Base-by-base conservation (phyloP, 2,888 invertebrate species). In the Eudemis profundana region DNA sequence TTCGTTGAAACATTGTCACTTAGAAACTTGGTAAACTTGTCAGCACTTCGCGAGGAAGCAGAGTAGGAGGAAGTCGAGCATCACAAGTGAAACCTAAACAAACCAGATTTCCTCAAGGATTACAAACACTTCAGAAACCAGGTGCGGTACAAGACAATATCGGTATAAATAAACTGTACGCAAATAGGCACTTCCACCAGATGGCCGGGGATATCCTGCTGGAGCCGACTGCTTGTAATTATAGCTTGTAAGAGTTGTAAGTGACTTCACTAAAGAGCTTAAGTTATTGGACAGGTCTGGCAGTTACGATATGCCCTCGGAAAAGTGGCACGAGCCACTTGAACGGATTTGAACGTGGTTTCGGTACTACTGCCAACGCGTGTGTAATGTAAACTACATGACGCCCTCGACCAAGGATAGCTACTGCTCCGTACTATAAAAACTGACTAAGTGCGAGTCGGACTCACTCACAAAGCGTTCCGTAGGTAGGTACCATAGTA, bases 171-270 rank as follows among this genome's bases (percentile, higher is more conserved):
- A 66, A 56, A 51, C 51, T 38, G 38, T 61, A 78, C 78, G 75
- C 77, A 82, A 82, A 83, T 82, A 85, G 82, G 75, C 74, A 77
- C 79, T 79, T 79, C 79, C 79, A 76, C 86, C 90, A 90, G 88
- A 91, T 91, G 90, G 87, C 87, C 80, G 82, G 83, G 89, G 89
- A 90, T 89, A 90, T 91, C 90, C 90, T 89, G 90, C 81, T 77
- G 77, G 83, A 82, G 79, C 89, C 87, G 86, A 87, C 88, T 86
- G 88, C 86, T 81, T 74, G 70, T 86, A 85, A 89, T 89, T 87
- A 86, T 84, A 85, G 85, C 72, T 74, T 71, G 78, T 79, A 82
- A 27, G 29, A n/a, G n/a, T n/a, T n/a, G n/a, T n/a, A n/a, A n/a
- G n/a, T n/a, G n/a, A n/a, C n/a, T n/a, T n/a, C 10, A 2, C 2